These are phyloP conservation scores for Eupsilia transversa DNA, from an alignment of 2,888 invertebrate genomes.

Conservation along the genomic window DNA sequence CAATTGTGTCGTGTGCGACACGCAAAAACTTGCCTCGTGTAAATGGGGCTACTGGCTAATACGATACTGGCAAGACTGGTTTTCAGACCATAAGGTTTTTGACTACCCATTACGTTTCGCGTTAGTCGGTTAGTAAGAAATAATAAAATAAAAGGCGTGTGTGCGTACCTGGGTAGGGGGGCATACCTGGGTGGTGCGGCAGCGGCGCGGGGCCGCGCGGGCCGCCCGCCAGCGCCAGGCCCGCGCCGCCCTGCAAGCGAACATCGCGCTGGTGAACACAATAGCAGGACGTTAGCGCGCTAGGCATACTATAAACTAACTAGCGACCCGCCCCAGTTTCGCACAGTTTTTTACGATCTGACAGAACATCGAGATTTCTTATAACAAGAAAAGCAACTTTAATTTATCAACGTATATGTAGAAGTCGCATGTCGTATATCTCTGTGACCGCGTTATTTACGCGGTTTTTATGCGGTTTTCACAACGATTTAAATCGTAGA, in stretches of 20 bases:
- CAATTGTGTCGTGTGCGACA: too few species aligned
- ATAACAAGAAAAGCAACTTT: too few species aligned
- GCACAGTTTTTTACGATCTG: neutral
- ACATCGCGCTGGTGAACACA: slow-evolving; percentile 25
- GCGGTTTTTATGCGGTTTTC: neutral
- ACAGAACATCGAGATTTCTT: too few species aligned
- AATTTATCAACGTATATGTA: too few species aligned
- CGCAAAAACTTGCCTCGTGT: too few species aligned
- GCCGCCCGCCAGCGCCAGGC: slow-evolving; percentile 78
- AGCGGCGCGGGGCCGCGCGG: slow-evolving; percentile 84
- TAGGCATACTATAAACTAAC: neutral
- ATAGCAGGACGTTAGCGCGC: neutral
- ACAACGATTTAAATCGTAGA: too few species aligned
- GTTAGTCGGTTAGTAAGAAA: slow-evolving; percentile 48
- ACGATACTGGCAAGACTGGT: neutral
- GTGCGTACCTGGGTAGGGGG: slow-evolving; percentile 70
- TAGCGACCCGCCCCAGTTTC: neutral
- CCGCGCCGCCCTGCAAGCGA: slow-evolving; percentile 79
- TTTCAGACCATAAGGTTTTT: neutral
- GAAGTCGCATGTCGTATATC: too few species aligned
- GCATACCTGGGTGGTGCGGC: slow-evolving; percentile 86
- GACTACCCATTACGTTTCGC: neutral
- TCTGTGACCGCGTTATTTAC: too few species aligned
- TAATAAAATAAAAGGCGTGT: slow-evolving; percentile 31
- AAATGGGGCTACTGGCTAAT: too few species aligned